Base-by-base conservation (phyloP, 2,888 invertebrate genomes). In the Caenorhabditis zanzibari region DNA sequence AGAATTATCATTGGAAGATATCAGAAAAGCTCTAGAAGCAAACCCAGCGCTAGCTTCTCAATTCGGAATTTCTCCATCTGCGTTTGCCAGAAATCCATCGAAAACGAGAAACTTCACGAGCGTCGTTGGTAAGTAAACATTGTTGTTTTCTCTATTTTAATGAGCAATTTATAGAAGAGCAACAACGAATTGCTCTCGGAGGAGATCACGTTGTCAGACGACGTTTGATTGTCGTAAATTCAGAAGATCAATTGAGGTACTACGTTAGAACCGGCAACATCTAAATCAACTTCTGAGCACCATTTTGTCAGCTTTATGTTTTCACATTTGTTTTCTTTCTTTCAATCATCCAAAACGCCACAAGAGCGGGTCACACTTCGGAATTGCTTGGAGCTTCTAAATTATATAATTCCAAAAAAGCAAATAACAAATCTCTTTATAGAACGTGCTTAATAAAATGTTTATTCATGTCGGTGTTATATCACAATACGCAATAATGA, bases 141-240 rank as follows among this genome's bases (percentile, higher is more conserved):
- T 38, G 14, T 19, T 38, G 10, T 61, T 0, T 22, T 28, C 63
- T 7, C 1, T 12, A n/a, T 44, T 44, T 14, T 66, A 16, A 16
- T 22, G 10, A n/a, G 32, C 1, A n/a, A 2, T 3, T 83, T 88
- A 64, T 82, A 87, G 88, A 82, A 54, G 90, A 90, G 63, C 90
- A 91, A 71, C 90, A 92, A 79, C 86, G 91, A 19, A 64, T 91
- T 24, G 85, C 89, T 16, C 83, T 92, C 10, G 90, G 89, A 35
- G 92, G 92, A 9, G 92, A 92, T 64, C 90, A 91, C 81, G 85
- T 92, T 16, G 91, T 92, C 47, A 87, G 88, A 56, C 87, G 89
- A 69, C 86, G 90, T 52, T 85, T 92, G 28, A 88, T 92, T 32
- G 92, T 92, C 26, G 89, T 92, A 49, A 92, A 92, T 85, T 88